A percentile compares a stretch with the other conserved stretches of the same genome.
Conservation (phyloP, 1,140 invertebrate genomes). For the Olivierus martensii region DNA sequence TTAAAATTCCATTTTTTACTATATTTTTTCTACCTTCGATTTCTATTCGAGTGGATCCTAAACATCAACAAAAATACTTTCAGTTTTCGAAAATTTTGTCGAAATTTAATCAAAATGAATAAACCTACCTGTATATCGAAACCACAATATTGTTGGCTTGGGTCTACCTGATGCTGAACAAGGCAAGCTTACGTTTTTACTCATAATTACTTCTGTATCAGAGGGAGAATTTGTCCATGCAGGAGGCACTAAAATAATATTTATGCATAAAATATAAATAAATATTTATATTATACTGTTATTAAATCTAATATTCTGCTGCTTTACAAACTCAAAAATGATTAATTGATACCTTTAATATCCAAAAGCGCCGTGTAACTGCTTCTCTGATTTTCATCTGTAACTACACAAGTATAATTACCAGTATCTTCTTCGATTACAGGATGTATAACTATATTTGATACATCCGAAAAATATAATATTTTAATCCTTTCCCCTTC, state of each 20-base stretch:
- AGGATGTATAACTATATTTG: constrained; percentile 4
- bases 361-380: constrained; percentile 1
- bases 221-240: constrained; percentile 5
- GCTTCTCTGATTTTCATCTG: background rate
- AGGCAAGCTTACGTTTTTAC: background rate
- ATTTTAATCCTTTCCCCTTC: background rate
- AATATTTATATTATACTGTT: no score
- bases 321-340: no score
- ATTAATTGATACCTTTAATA: constrained; percentile 3
- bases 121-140: no score
- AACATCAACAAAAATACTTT: background rate
- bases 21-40: background rate
- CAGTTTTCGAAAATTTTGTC: background rate
- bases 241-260: constrained; percentile 7
- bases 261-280: no score
- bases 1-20: background rate
- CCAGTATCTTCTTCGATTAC: constrained; percentile 6
- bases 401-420: constrained; percentile 10
- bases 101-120: no score
- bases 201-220: background rate
- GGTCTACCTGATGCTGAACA: constrained; percentile 9
- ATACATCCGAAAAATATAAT: constrained; percentile 1
- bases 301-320: no score
- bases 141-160: constrained; percentile 24
- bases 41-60: background rate